These are phyloP conservation scores for Nerophis lumbriciformis DNA, from an alignment of 2,113 vertebrate genomes.

Conservation along the genomic window DNA sequence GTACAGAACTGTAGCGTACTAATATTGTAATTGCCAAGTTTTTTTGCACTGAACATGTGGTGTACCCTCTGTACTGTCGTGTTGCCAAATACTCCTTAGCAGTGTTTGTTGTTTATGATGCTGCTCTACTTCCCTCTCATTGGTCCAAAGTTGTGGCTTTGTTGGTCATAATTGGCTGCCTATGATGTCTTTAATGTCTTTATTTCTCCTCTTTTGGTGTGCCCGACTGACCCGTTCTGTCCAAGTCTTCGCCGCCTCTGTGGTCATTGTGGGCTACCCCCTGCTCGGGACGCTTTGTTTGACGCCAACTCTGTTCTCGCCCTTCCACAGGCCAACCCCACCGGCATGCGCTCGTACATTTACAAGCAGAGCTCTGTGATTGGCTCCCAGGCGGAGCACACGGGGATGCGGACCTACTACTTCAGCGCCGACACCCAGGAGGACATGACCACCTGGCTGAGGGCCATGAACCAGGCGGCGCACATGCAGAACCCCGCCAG, in stretches of 20 bases:
- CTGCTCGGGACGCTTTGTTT: conserved; percentile 31
- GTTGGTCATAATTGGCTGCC: conserved; percentile 35
- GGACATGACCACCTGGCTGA: conserved; percentile 90
- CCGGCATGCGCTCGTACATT: conserved; percentile 87
- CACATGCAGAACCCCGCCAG: conserved; percentile 77
- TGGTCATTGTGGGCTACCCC: conserved; percentile 4
- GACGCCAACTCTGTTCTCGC: conserved; percentile 24
- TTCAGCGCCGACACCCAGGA: conserved; percentile 94
- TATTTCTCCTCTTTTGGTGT: conserved; percentile 31
- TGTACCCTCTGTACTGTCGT: no score
- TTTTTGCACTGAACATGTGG: no score
- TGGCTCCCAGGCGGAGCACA: conserved; percentile 87
- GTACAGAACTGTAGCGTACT: no score
- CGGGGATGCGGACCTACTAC: conserved; percentile 91
- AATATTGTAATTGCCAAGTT: no score
- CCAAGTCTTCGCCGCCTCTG: conserved; percentile 23
- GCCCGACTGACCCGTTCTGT: conserved; percentile 29
- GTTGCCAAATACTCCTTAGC: no score
- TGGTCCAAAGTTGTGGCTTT: conserved; percentile 32
- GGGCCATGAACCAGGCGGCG: conserved; percentile 89
- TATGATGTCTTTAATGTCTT: conserved; percentile 24
- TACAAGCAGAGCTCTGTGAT: conserved; percentile 80
- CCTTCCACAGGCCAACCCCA: conserved; percentile 80
- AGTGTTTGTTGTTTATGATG: neutral
- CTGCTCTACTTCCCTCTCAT: conserved; percentile 21